Base-by-base conservation (phyloP, 2,888 invertebrate genomes). In the Aelia acuminata region DNA sequence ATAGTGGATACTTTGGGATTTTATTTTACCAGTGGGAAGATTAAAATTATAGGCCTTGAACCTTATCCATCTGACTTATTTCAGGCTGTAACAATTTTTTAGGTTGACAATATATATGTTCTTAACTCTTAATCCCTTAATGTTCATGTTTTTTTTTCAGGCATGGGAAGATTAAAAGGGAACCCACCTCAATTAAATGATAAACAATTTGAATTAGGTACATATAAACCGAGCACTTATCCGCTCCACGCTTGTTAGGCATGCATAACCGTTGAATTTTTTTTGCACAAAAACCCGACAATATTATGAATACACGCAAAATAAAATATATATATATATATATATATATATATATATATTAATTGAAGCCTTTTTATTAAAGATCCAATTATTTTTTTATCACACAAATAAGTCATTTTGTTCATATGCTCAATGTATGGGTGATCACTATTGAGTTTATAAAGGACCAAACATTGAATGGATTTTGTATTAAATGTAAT, bases 151-250 rank as follows among this genome's bases (percentile, higher is more conserved):
- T 63, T 63, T 18, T 4, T 4, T 5, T 3, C 4, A 4, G 8
- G 31, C 15, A 70, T 15, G 18, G 13, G 18, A 35, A 70, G 31
- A 3, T 35, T 70, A 35, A 70, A 70, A 5, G 18, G 18, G 4
- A 7, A 4, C 15, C 18, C 26, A 18, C 18, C 63, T n/a, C n/a
- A 70, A 35, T 35, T 70, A 35, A 35, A 70, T 35, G 31, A 18
- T 70, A 70, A 70, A 70, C 63, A 70, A 31, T 18, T 35, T 18
- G 18, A n/a, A n/a, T n/a, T n/a, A 70, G 63, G 63, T 70, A 70
- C 35, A 35, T 35, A 5, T 18, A 35, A 20, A 57, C 57, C 31
- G 18, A 70, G 35, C 63, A 70, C 35, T 8, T 35, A 0, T 3
- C 4, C 35, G 7, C 31, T 70, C 18, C 35, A 3, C 31, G 3